phyloP scores from a whole-genome alignment of 2,888 invertebrate species.

The Griposia aprilina region DNA sequence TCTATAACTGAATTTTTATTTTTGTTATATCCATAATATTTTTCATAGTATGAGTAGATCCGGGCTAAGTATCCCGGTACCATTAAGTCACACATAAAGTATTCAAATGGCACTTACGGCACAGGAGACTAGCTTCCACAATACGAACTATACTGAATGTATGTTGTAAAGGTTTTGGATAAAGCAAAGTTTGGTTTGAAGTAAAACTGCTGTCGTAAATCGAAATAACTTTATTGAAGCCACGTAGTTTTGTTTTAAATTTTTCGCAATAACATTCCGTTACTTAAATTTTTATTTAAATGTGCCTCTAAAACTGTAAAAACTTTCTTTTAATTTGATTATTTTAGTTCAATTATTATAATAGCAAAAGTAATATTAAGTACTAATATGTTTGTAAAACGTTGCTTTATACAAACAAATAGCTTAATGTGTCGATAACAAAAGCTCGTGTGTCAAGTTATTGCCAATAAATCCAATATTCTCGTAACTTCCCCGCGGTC shows the following conservation, averaged over 20 bases:
- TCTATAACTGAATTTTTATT: not conserved
- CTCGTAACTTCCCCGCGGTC: no score
- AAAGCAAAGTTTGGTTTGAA: not conserved
- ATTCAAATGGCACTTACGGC: slow-evolving; percentile 9
- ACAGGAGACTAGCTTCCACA: not conserved
- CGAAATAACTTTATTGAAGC: not conserved
- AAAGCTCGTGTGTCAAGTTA: slow-evolving; percentile 13
- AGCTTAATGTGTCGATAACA: not conserved
- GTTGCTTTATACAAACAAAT: not conserved
- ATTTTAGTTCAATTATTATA: not conserved
- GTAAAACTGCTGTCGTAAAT: not conserved
- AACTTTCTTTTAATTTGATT: not conserved
- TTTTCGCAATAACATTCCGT: not conserved
- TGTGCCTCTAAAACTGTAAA: not conserved
- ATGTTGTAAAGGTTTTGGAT: not conserved
- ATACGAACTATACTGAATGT: not conserved
- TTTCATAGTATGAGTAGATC: not conserved
- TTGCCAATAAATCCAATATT: slow-evolving; percentile 14
- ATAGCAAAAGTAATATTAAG: not conserved
- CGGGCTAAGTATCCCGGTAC: not conserved
- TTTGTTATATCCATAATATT: not conserved
- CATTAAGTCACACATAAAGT: not conserved
- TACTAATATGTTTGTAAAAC: not conserved
- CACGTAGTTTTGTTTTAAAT: not conserved
- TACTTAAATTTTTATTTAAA: not conserved